These are phyloP conservation scores for Astreopora myriophthalma DNA, from an alignment of 64 coral and sea anemone species.

Conservation along the genomic window DNA sequence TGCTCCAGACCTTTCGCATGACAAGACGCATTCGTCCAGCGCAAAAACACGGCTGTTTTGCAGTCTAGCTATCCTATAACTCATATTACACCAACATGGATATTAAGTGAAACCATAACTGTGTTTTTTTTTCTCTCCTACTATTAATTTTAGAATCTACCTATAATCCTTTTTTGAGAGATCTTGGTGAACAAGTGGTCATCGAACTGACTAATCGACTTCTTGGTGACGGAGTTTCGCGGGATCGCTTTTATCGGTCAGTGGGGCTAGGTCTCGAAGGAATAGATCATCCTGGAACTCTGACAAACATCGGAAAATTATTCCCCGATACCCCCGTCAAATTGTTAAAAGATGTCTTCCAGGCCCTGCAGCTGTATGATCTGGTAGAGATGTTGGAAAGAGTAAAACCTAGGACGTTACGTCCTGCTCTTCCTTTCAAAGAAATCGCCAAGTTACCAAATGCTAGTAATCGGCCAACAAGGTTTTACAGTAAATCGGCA, in stretches of 20 bases:
- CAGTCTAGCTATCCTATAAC: no score
- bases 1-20: no score
- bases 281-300: no score
- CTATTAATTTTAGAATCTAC: background rate
- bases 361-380: background rate
- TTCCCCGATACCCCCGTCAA: conserved; percentile 8
- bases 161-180: background rate
- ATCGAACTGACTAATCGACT: background rate
- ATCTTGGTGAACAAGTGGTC: background rate
- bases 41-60: no score
- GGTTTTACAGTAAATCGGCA: background rate
- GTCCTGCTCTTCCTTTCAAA: conserved; percentile 1
- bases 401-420: conserved; percentile 1
- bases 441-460: background rate
- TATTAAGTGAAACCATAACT: no score
- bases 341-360: background rate
- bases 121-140: background rate
- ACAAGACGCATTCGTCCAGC: no score
- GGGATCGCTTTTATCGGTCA: background rate
- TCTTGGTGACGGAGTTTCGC: background rate
- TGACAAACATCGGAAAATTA: background rate
- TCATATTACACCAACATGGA: no score
- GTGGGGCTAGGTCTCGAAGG: background rate
- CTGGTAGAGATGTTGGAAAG: background rate
- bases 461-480: background rate